phyloP scores from a whole-genome alignment of 2,888 invertebrate species.

The Scaptodrosophila latifasciaeformis region DNA sequence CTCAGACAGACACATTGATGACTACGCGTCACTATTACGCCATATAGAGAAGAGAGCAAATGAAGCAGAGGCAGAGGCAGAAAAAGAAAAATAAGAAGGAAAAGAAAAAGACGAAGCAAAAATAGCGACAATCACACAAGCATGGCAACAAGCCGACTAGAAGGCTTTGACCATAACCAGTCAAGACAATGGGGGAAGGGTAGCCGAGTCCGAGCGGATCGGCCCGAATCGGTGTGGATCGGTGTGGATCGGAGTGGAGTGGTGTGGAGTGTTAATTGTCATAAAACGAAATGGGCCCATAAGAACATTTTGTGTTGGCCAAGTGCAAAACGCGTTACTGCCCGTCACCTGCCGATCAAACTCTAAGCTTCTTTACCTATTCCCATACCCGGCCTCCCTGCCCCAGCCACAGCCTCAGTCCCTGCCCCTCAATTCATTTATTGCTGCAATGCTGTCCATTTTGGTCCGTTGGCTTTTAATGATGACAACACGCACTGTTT shows the following conservation, averaged over 20 bases:
- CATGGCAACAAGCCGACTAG: not conserved
- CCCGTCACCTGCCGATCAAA: too few species aligned
- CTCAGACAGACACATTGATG: conserved; percentile 8
- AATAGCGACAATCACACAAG: too few species aligned
- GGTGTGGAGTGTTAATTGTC: conserved; percentile 54
- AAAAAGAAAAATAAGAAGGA: not conserved
- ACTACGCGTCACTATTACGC: conserved; percentile 48
- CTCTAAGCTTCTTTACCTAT: too few species aligned
- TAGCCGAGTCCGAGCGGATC: too few species aligned
- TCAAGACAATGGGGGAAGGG: conserved; percentile 9
- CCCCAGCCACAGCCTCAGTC: not conserved
- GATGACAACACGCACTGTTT: conserved; percentile 14
- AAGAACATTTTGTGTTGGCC: conserved; percentile 20
- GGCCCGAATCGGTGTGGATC: too few species aligned
- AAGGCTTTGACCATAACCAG: conserved; percentile 14
- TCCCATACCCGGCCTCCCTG: not conserved
- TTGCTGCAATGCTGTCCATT: too few species aligned
- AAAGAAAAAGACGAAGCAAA: not conserved
- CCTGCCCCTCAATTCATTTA: not conserved
- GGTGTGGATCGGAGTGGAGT: not conserved
- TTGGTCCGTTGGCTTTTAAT: conserved; percentile 9
- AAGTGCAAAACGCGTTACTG: conserved; percentile 1
- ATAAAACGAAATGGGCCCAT: conserved; percentile 53
- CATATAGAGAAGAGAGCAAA: conserved; percentile 26
- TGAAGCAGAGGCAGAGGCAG: not conserved